These are phyloP conservation scores for Rhombomys opimus DNA, from an alignment of 2,113 vertebrate species.

Conservation along the genomic window DNA sequence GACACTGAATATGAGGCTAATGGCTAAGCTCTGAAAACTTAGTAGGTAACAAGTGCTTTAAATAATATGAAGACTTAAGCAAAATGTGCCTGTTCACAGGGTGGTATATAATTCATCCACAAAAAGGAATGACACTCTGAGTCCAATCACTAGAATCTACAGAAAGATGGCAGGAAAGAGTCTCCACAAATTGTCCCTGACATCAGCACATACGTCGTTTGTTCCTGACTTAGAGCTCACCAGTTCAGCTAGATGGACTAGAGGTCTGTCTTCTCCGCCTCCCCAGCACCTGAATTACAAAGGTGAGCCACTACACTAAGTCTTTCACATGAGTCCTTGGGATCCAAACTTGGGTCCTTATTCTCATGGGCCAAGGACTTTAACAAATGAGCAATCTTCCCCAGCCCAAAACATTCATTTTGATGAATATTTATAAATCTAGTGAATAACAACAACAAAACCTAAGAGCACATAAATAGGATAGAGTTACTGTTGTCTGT, in stretches of 20 bases:
- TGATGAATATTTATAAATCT: neutral
- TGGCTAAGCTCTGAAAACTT: neutral
- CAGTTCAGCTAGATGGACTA: neutral
- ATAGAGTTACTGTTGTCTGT: neutral
- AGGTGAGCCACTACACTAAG: no score
- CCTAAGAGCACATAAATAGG: neutral
- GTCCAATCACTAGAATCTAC: neutral
- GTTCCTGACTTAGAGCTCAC: neutral
- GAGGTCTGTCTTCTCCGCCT: no score
- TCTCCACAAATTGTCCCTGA: neutral
- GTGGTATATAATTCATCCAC: neutral
- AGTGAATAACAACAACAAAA: neutral
- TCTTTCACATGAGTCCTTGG: neutral
- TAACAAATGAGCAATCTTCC: neutral
- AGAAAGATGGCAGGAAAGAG: neutral
- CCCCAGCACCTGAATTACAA: neutral
- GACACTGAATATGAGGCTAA: neutral
- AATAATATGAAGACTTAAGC: neutral
- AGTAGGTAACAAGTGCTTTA: neutral
- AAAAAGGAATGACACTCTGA: no score
- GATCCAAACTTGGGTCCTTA: neutral
- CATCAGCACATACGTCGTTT: neutral
- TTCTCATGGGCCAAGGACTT: neutral
- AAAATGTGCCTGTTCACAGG: neutral
- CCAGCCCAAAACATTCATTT: neutral